These are phyloP conservation scores for Terrapene triunguis DNA, from an alignment of 2,113 vertebrate species.

Conservation along the genomic window DNA sequence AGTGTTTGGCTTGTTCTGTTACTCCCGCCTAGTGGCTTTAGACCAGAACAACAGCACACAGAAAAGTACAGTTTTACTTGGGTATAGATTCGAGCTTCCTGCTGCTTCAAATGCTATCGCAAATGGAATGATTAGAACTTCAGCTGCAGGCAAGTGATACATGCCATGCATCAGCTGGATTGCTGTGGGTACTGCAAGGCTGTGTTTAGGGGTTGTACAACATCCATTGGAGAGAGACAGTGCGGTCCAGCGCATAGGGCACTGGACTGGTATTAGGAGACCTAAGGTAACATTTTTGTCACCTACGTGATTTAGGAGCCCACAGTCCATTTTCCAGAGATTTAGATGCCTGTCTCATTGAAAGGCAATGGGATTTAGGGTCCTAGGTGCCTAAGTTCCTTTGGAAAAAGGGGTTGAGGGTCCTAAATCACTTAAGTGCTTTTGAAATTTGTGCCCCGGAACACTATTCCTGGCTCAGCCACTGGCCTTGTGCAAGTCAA, in stretches of 20 bases:
- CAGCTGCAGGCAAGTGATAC: background rate
- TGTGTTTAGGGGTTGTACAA: background rate
- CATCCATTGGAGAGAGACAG: background rate
- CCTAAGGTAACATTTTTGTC: background rate
- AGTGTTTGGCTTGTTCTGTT: background rate
- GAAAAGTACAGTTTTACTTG: fast-evolving
- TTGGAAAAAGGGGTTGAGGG: background rate
- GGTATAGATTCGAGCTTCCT: background rate
- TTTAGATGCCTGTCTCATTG: background rate
- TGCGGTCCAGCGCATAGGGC: background rate
- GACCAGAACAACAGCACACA: background rate
- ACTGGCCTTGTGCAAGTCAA: background rate
- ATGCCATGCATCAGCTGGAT: fast-evolving
- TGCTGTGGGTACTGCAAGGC: background rate
- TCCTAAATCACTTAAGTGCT: background rate
- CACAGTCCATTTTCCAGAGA: background rate
- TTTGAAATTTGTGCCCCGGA: background rate
- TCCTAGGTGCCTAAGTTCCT: background rate
- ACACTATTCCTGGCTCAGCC: background rate
- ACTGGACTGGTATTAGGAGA: background rate
- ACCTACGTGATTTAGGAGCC: background rate
- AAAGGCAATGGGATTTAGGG: background rate
- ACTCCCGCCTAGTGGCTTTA: slow-evolving; percentile 42
- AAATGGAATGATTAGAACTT: fast-evolving
- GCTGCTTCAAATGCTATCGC: fast-evolving